phyloP scores from a whole-genome alignment of 1,140 invertebrate genomes.

The Cotesia typhae region DNA sequence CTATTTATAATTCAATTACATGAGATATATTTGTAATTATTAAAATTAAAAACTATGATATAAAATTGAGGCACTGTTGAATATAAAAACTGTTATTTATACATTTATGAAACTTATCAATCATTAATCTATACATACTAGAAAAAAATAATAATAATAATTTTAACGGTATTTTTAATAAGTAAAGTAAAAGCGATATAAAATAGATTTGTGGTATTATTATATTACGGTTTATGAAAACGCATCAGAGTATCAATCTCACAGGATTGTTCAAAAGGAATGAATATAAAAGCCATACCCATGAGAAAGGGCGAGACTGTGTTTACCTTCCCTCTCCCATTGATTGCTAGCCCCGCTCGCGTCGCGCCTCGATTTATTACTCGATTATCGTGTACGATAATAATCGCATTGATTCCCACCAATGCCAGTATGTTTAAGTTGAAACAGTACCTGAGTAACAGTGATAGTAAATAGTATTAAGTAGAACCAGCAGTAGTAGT shows the following conservation, averaged over 20 bases:
- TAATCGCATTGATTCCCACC: slow-evolving; percentile 36
- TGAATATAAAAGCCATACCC: background rate
- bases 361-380: slow-evolving; percentile 33
- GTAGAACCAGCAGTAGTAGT: background rate
- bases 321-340: no score
- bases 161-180: background rate
- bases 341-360: background rate
- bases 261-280: slow-evolving; percentile 9
- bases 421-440: slow-evolving; percentile 2
- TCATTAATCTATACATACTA: no score
- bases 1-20: no score
- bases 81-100: no score
- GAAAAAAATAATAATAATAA: no score
- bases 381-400: slow-evolving; percentile 34
- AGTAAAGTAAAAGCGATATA: background rate
- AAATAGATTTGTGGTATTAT: background rate
- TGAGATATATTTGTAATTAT: no score
- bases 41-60: no score
- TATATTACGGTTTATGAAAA: background rate
- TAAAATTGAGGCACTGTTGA: no score
- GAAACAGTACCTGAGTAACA: no score
- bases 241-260: slow-evolving; percentile 6
- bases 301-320: slow-evolving; percentile 21
- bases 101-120: no score
- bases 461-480: background rate